phyloP scores from a whole-genome alignment of 2,113 vertebrate genomes.

The Psephotus haematonotus region DNA sequence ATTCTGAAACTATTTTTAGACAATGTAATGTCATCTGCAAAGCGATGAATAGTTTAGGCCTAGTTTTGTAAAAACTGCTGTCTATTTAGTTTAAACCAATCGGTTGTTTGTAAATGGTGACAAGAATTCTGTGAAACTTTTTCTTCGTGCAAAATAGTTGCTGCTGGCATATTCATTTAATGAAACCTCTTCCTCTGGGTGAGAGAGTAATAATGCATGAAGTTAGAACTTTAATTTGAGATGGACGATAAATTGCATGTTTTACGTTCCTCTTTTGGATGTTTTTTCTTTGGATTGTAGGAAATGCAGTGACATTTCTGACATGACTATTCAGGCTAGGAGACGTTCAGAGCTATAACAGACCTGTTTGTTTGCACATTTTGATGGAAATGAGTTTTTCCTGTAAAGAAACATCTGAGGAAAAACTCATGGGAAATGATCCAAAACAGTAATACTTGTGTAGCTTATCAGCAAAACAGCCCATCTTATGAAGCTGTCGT shows the following conservation, averaged over 20 bases:
- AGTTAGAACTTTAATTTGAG: not conserved
- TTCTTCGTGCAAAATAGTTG: not conserved
- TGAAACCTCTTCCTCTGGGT: not conserved
- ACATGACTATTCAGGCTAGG: not conserved
- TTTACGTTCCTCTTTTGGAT: not conserved
- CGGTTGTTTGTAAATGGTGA: not conserved
- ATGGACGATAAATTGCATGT: not conserved
- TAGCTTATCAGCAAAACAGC: not conserved
- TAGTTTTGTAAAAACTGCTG: not conserved
- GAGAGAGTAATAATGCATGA: not conserved
- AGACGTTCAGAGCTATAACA: not conserved
- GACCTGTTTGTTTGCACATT: not conserved
- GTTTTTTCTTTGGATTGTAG: not conserved
- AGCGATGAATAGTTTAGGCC: not conserved
- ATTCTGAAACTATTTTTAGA: not conserved
- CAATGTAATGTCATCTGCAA: not conserved
- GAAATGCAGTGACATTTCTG: not conserved
- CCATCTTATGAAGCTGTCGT: not conserved
- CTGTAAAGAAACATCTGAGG: not conserved
- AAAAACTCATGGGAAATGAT: not conserved
- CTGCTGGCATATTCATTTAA: not conserved
- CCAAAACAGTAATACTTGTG: not conserved
- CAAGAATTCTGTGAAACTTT: not conserved
- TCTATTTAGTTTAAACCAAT: not conserved
- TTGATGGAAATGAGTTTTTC: not conserved